Evolutionary conservation across 1,140 invertebrate species (phyloP).

Genomic region (Caenorhabditis briggsae): DNA sequence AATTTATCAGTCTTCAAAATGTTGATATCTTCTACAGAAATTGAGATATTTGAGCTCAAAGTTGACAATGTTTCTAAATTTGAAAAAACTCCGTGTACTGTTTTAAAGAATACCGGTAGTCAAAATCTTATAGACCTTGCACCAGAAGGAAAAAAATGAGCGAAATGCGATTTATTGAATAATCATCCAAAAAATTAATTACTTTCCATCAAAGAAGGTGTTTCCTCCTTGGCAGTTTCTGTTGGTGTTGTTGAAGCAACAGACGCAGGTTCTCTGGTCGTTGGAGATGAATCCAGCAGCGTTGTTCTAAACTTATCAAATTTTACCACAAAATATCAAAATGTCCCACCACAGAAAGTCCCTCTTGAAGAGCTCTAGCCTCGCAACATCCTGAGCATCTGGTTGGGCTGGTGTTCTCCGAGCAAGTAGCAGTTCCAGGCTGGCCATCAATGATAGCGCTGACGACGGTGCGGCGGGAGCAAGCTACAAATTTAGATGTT

Average conservation of each 20-base stretch:
- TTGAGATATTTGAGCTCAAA: too few relatives aligned
- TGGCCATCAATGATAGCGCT: background rate
- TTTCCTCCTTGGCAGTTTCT: conserved; percentile 28
- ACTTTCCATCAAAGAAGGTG: conserved; percentile 21
- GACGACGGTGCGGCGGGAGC: conserved; percentile 34
- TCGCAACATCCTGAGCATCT: conserved; percentile 21
- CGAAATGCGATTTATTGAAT: too few relatives aligned
- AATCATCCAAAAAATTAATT: too few relatives aligned
- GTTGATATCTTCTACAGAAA: too few relatives aligned
- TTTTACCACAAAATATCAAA: background rate
- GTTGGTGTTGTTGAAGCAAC: conserved; percentile 44
- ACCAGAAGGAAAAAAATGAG: too few relatives aligned
- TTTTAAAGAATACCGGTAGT: too few relatives aligned
- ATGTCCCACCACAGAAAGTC: background rate
- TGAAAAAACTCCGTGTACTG: too few relatives aligned
- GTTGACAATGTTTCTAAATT: too few relatives aligned
- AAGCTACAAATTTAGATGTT: background rate
- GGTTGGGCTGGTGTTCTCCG: background rate
- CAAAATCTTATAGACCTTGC: too few relatives aligned
- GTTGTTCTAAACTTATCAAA: background rate
- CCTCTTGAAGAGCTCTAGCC: conserved; percentile 40
- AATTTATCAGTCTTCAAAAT: too few relatives aligned
- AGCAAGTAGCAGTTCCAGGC: conserved; percentile 8
- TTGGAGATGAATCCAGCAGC: conserved; percentile 37
- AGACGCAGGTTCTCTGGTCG: conserved; percentile 24